Base-by-base conservation (phyloP, 2,888 invertebrate species). In the Mechanitis mazaeus region DNA sequence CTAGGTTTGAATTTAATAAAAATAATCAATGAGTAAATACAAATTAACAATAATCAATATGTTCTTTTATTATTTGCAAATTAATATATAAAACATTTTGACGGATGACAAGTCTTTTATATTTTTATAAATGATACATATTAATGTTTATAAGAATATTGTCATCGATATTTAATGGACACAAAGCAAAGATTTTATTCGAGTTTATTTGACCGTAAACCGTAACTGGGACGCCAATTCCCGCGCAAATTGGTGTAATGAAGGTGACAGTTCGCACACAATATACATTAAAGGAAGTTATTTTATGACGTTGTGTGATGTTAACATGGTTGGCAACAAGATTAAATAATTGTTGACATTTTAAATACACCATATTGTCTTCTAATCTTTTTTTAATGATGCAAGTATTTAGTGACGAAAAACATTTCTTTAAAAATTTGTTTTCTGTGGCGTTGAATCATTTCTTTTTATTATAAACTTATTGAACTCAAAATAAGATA, bases 181-280 rank as follows among this genome's bases (percentile, higher is more conserved):
- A 46, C 12, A 33, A 12, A 9, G n/a, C 45, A 33, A 72, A 78
- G 42, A 50, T 50, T 31, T 31, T 31, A 50, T 50, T 50, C 50
- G 31, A 6, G 9, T 80, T 78, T 77, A 77, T 77, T 80, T 79
- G 76, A 77, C 77, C 76, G 76, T 81, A 78, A 81, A 81, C 73
- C 69, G 66, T 65, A 81, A 75, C 69, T 82, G 73, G 82, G 75
- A 70, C 83, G 74, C 71, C 77, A 76, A 80, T 78, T 79, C 77
- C 72, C 75, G 76, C 75, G 69, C 64, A 78, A 83, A 81, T 84
- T 81, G 74, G 75, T 75, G 75, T 73, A 74, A 77, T 71, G 71
- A 67, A 68, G 67, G 64, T 64, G 61, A 66, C 67, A 70, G 66
- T 63, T 64, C 60, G 66, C 67, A 71, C 66, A 67, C 65, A 70